phyloP scores from a whole-genome alignment of 2,113 vertebrate species.

The Perognathus longimembris region DNA sequence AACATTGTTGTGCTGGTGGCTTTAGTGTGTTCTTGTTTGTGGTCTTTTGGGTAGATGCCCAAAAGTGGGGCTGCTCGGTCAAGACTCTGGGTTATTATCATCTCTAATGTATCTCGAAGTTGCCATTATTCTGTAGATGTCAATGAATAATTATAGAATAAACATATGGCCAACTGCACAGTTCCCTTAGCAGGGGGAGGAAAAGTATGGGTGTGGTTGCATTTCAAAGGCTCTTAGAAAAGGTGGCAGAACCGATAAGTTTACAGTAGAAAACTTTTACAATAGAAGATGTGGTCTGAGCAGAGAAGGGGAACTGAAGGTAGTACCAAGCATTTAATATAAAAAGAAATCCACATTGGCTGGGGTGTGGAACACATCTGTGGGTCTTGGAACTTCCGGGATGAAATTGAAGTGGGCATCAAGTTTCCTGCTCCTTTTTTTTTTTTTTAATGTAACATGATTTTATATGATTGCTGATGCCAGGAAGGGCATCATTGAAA shows the following conservation, averaged over 20 bases:
- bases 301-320: neutral
- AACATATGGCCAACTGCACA: neutral
- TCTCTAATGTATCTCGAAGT: neutral
- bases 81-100: slow-evolving; percentile 16
- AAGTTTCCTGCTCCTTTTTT: neutral
- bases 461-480: neutral
- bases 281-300: neutral
- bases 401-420: neutral
- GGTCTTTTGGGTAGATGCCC: no score
- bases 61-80: no score
- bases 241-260: neutral
- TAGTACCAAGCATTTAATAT: neutral
- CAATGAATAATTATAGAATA: neutral
- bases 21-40: no score
- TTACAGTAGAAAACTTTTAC: neutral
- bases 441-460: neutral
- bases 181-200: neutral
- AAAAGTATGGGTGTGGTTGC: neutral
- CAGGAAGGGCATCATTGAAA: neutral
- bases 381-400: neutral
- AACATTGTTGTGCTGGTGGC: no score
- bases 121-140: neutral
- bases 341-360: neutral
- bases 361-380: neutral
- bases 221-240: slow-evolving; percentile 12